Conservation (phyloP, 2,888 invertebrate species). For the Thysanoteuthis rhombus region DNA sequence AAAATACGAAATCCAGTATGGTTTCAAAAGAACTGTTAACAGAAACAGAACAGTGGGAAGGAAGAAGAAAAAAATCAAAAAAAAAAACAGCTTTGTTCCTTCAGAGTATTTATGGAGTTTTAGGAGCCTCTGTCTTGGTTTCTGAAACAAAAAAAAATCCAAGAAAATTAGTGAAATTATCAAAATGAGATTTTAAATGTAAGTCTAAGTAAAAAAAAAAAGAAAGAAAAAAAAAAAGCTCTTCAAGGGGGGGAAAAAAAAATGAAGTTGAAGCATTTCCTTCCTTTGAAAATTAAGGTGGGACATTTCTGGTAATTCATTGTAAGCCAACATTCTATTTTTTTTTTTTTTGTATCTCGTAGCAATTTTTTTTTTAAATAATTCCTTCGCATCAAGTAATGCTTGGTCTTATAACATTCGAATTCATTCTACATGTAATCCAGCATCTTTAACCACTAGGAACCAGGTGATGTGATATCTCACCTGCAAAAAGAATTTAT, state of each 20-base stretch:
- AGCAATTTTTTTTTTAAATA: too few species aligned
- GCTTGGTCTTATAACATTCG: too few species aligned
- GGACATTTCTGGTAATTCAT: not conserved
- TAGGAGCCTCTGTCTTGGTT: not conserved
- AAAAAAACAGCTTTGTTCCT: not conserved
- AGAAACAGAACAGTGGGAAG: not conserved
- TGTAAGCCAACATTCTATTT: too few species aligned
- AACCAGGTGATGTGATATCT: too few species aligned
- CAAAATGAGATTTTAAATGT: not conserved
- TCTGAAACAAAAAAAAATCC: constrained; percentile 12
- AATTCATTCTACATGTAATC: too few species aligned
- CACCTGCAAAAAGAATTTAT: too few species aligned
- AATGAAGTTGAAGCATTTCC: not conserved
- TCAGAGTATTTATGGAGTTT: not conserved
- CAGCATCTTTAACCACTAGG: too few species aligned
- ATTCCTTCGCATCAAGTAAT: too few species aligned
- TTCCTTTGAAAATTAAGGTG: not conserved
- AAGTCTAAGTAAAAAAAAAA: not conserved
- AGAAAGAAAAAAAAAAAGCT: not conserved
- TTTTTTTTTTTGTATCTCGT: too few species aligned
- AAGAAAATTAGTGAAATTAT: not conserved
- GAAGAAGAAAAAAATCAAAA: not conserved
- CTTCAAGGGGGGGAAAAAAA: not conserved
- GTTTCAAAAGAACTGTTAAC: not conserved
- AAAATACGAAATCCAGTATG: not conserved